A percentile compares a stretch with the other conserved stretches of the same genome.
These are phyloP conservation scores for Ceyx erithaca DNA, from an alignment of 2,797 vertebrate genomes.

Conservation along the genomic window DNA sequence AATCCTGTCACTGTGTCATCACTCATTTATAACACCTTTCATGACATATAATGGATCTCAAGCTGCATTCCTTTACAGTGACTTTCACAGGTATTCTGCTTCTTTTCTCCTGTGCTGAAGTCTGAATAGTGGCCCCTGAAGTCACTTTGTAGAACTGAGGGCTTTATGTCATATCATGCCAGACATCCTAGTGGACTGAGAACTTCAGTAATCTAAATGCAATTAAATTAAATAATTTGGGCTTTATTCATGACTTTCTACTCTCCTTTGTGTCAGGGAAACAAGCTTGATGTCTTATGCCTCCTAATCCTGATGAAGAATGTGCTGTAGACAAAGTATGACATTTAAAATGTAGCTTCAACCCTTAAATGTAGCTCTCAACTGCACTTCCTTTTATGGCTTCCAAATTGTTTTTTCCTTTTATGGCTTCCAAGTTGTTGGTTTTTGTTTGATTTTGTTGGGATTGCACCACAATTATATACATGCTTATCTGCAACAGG, in stretches of 20 bases:
- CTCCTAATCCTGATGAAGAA: neutral
- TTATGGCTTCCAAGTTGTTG: neutral
- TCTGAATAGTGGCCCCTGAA: neutral
- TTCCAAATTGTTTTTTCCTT: neutral
- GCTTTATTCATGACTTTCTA: neutral
- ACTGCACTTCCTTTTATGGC: neutral
- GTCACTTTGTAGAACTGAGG: neutral
- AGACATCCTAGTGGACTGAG: neutral
- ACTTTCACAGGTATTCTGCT: neutral
- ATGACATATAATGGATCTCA: rapidly evolving
- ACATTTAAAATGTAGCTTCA: neutral
- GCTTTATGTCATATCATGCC: neutral
- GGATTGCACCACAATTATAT: neutral
- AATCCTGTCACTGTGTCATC: neutral
- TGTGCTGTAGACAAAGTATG: neutral
- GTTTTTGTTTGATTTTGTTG: neutral
- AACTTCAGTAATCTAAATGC: neutral
- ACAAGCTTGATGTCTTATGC: neutral
- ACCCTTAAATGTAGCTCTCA: neutral
- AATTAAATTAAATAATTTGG: neutral
- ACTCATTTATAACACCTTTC: neutral
- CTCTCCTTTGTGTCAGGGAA: neutral
- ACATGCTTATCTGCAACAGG: constrained; percentile 48
- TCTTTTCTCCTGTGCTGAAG: neutral
- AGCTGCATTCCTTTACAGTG: neutral